Percentiles rank a stretch among this genome's conserved stretches.
Conservation (phyloP, 1,140 invertebrate species). For the Drosophila sucinea region DNA sequence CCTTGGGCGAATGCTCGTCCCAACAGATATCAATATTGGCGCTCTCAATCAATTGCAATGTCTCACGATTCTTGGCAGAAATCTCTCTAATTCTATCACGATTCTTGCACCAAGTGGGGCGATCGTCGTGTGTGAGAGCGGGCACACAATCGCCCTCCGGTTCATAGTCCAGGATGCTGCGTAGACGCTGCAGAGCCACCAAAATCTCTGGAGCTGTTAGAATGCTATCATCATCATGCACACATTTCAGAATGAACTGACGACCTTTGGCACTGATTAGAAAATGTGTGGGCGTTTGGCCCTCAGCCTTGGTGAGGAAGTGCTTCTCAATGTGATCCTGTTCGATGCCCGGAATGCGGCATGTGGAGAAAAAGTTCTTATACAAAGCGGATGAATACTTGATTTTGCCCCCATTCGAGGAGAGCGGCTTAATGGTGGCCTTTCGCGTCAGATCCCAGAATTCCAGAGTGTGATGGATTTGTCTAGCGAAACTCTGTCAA, state of each 20-base stretch:
- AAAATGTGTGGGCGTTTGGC: constrained; percentile 69
- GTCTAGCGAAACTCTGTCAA: constrained; percentile 66
- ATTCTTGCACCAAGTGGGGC: constrained; percentile 86
- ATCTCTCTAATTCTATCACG: constrained; percentile 84
- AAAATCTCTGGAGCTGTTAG: constrained; percentile 76
- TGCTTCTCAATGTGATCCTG: constrained; percentile 84
- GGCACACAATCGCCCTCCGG: constrained; percentile 85
- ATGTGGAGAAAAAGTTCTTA: constrained; percentile 87
- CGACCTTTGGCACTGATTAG: constrained; percentile 86
- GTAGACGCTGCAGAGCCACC: constrained; percentile 85
- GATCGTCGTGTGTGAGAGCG: constrained; percentile 87
- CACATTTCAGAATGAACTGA: constrained; percentile 78
- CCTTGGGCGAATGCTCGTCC: constrained; percentile 84
- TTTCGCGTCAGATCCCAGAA: constrained; percentile 80
- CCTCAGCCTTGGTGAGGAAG: constrained; percentile 73
- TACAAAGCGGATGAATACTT: constrained; percentile 85
- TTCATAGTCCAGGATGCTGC: constrained; percentile 78
- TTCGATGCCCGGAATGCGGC: constrained; percentile 87
- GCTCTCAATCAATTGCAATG: constrained; percentile 87
- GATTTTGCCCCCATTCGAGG: constrained; percentile 84
- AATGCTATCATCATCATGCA: constrained; percentile 78
- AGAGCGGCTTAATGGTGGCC: constrained; percentile 86
- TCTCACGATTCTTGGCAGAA: constrained; percentile 85
- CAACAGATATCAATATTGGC: constrained; percentile 86
- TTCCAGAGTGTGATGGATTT: constrained; percentile 68